Evolutionary conservation across 1,140 invertebrate genomes (phyloP).

Genomic region (Cryptotermes secundus): DNA sequence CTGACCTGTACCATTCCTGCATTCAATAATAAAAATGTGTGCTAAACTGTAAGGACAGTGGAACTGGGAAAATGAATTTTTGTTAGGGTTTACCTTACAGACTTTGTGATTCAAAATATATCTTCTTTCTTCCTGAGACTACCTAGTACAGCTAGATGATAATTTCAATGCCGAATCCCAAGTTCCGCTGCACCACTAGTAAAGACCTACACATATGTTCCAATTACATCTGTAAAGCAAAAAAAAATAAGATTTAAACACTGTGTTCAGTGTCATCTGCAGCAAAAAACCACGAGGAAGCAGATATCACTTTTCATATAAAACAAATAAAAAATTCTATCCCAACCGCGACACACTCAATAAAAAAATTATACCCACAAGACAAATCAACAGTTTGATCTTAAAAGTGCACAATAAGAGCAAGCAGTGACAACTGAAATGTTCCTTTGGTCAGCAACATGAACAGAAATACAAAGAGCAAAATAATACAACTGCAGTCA

Average conservation of each 20-base stretch:
- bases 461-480: too few species aligned
- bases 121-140: slow-evolving; percentile 15
- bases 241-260: background rate
- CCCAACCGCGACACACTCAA: too few species aligned
- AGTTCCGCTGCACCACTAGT: background rate
- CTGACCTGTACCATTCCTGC: background rate
- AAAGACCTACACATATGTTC: background rate
- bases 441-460: too few species aligned
- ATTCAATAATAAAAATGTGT: slow-evolving; percentile 2
- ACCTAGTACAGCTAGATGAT: slow-evolving; percentile 7
- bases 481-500: too few species aligned
- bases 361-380: too few species aligned
- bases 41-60: slow-evolving; percentile 3
- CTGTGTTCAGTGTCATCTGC: too few species aligned
- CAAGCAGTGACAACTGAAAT: too few species aligned
- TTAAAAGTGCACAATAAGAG: too few species aligned
- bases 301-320: too few species aligned
- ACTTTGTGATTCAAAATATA: slow-evolving; percentile 18
- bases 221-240: background rate
- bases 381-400: too few species aligned
- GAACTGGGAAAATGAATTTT: slow-evolving; percentile 19
- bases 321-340: too few species aligned
- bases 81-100: slow-evolving; percentile 16
- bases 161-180: background rate
- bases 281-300: too few species aligned